A percentile compares a stretch with the other conserved stretches of the same genome.
Evolutionary conservation across 2,113 vertebrate species (phyloP).

Genomic region (Pipra filicauda): DNA sequence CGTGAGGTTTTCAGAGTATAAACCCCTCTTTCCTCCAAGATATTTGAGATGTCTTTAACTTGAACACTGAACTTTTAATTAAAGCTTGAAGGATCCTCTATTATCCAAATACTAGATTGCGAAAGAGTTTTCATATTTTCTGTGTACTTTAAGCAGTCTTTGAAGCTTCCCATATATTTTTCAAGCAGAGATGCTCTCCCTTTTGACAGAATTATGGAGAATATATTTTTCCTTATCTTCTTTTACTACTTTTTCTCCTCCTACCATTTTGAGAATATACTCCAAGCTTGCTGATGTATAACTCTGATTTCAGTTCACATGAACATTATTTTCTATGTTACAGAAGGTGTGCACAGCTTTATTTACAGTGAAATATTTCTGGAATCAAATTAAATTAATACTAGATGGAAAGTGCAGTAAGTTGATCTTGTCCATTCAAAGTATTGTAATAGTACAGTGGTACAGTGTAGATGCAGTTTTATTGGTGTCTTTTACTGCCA

Average conservation of each 20-base stretch:
- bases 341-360: neutral
- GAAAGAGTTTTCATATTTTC: neutral
- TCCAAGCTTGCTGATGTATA: neutral
- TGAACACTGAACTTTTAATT: conserved; percentile 53
- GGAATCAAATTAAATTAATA: neutral
- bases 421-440: neutral
- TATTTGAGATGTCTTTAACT: conserved; percentile 5
- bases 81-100: conserved; percentile 1
- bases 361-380: neutral
- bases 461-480: neutral
- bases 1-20: conserved; percentile 23
- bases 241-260: neutral
- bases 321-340: neutral
- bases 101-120: neutral
- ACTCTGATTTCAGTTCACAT: neutral
- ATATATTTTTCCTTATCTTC: conserved; percentile 6
- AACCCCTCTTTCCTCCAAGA: conserved; percentile 10
- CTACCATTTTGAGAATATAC: neutral
- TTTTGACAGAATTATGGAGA: conserved; percentile 46
- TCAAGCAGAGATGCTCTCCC: neutral
- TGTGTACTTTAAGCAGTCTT: conserved; percentile 3
- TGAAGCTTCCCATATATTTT: neutral
- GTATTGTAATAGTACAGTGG: neutral
- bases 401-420: neutral
- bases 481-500: neutral